These are phyloP conservation scores for Ochropleura leucogaster DNA, from an alignment of 2,888 invertebrate genomes.

Conservation along the genomic window DNA sequence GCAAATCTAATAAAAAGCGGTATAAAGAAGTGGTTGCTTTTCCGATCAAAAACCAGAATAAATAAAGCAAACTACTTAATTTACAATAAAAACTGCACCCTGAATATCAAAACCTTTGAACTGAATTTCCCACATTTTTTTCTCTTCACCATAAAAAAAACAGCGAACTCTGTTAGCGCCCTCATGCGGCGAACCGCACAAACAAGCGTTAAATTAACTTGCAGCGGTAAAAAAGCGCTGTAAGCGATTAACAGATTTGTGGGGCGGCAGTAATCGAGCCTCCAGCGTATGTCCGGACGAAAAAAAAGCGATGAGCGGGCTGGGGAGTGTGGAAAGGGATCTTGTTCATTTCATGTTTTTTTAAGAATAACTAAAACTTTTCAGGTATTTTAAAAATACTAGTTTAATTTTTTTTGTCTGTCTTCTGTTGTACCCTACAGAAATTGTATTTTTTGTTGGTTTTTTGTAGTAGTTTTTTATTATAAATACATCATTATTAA, in stretches of 20 bases:
- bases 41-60: no score
- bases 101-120: background rate
- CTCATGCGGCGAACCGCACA: conserved; percentile 66
- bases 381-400: no score
- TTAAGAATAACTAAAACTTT: accelerated
- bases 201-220: conserved; percentile 81
- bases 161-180: conserved; percentile 35
- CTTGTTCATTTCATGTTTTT: background rate
- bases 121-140: conserved; percentile 5
- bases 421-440: no score
- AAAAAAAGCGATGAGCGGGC: conserved; percentile 69
- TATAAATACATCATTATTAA: no score
- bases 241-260: conserved; percentile 78
- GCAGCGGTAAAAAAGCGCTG: conserved; percentile 68
- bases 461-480: no score
- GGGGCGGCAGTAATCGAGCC: conserved; percentile 73
- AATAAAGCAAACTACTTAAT: no score
- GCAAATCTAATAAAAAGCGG: no score
- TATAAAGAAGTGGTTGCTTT: no score
- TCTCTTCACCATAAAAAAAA: conserved; percentile 19
- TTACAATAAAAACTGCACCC: no score
- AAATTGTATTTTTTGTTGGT: no score
- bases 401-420: no score
- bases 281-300: conserved; percentile 68
- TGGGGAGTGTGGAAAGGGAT: conserved; percentile 67